Evolutionary conservation across 1,140 invertebrate species (phyloP).

Genomic region (Dinothrombium tinctorium): DNA sequence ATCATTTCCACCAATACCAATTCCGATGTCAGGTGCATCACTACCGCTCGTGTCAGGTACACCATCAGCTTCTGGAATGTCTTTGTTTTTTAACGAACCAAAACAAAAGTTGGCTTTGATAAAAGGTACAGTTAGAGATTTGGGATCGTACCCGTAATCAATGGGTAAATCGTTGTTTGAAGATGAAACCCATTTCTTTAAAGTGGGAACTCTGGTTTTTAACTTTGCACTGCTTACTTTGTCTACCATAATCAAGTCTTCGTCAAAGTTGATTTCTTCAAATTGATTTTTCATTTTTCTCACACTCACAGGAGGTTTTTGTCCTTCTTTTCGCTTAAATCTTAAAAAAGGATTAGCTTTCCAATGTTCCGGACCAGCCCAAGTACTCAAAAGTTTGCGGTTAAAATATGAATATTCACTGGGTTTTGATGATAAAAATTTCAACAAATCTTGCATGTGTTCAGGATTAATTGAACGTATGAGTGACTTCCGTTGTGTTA

Average conservation of each 20-base stretch:
- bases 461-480: background rate
- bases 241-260: background rate
- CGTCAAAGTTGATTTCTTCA: conserved; percentile 22
- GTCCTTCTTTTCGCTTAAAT: background rate
- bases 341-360: conserved; percentile 4
- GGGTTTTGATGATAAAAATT: too few species aligned
- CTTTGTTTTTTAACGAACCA: background rate
- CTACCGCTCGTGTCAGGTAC: conserved; percentile 16
- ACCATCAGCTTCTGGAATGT: conserved; percentile 16
- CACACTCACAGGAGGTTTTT: background rate
- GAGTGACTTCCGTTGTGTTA: conserved; percentile 2
- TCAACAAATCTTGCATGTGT: background rate
- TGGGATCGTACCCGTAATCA: background rate
- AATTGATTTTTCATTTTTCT: background rate
- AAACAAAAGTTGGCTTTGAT: background rate
- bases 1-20: background rate
- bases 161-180: background rate
- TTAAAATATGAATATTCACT: conserved; percentile 42
- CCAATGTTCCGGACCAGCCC: conserved; percentile 52
- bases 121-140: background rate
- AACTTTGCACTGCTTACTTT: conserved; percentile 11
- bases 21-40: conserved; percentile 9
- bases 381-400: conserved; percentile 32
- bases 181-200: background rate
- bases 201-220: background rate